phyloP scores from a whole-genome alignment of 2,888 invertebrate genomes.

The Muscina levida region DNA sequence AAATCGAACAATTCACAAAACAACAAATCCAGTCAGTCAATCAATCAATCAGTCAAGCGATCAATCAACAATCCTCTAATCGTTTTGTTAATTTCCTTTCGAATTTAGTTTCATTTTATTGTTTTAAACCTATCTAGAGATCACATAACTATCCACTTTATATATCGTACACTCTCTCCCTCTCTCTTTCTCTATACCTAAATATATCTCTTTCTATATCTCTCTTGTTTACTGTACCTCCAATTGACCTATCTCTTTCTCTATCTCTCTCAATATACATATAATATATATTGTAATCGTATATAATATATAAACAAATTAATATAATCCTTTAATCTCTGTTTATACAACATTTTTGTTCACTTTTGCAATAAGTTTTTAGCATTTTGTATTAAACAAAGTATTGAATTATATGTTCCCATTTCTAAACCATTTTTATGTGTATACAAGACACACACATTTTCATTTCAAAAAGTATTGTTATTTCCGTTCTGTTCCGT shows the following conservation, averaged over 20 bases:
- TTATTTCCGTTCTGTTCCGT: neutral
- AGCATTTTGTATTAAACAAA: slow-evolving; percentile 67
- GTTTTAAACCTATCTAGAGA: slow-evolving; percentile 33
- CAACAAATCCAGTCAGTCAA: slow-evolving; percentile 59
- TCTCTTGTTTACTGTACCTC: slow-evolving; percentile 50
- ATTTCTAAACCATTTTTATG: slow-evolving; percentile 56
- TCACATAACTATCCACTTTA: slow-evolving; percentile 44
- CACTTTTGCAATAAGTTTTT: slow-evolving; percentile 61
- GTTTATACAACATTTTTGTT: slow-evolving; percentile 35
- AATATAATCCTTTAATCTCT: slow-evolving; percentile 23
- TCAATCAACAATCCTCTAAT: slow-evolving; percentile 33
- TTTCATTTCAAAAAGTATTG: slow-evolving; percentile 25
- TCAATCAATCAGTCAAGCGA: slow-evolving; percentile 34
- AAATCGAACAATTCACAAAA: slow-evolving; percentile 64
- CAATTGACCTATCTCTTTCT: slow-evolving; percentile 30
- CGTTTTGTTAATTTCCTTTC: slow-evolving; percentile 33
- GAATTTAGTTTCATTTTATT: slow-evolving; percentile 36
- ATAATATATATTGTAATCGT: slow-evolving; percentile 41
- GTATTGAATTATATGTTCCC: slow-evolving; percentile 56
- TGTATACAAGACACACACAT: slow-evolving; percentile 19
- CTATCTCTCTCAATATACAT: slow-evolving; percentile 47
- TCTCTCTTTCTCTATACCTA: slow-evolving; percentile 62
- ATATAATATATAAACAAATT: slow-evolving; percentile 20
- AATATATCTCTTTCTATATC: slow-evolving; percentile 38
- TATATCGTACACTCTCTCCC: slow-evolving; percentile 50